A percentile compares a stretch with the other conserved stretches of the same genome.
Conservation (phyloP, 2,888 invertebrate genomes). For the Dryocosmus kuriphilus region DNA sequence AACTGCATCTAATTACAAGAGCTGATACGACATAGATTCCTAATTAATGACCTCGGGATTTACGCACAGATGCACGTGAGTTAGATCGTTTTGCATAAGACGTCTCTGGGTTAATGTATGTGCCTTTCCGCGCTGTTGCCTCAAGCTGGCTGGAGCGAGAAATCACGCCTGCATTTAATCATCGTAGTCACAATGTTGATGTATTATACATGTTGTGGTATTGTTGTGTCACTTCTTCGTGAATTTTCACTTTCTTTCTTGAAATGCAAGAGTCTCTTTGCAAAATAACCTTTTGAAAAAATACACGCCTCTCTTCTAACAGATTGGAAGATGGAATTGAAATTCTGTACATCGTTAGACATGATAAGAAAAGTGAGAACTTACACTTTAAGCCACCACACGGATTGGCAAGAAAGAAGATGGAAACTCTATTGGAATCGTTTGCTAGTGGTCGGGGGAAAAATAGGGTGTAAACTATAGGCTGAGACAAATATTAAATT, state of each 20-base stretch:
- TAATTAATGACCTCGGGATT: constrained; percentile 76
- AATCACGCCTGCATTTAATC: constrained; percentile 30
- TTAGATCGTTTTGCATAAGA: constrained; percentile 71
- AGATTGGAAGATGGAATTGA: too few species aligned
- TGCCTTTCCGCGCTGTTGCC: constrained; percentile 56
- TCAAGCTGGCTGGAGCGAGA: constrained; percentile 33
- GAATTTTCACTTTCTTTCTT: neutral
- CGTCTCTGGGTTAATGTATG: constrained; percentile 66
- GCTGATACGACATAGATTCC: constrained; percentile 73
- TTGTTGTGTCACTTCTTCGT: neutral
- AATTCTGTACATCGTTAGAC: too few species aligned
- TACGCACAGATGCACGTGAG: constrained; percentile 74
- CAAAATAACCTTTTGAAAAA: too few species aligned
- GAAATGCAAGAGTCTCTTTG: neutral
- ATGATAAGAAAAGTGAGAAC: too few species aligned
- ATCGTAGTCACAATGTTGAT: constrained; percentile 8
- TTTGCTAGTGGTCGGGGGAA: too few species aligned
- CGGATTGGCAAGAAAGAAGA: too few species aligned
- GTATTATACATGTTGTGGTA: neutral
- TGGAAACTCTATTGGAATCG: too few species aligned
- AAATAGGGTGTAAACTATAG: too few species aligned
- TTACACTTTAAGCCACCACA: too few species aligned
- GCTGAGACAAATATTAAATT: too few species aligned
- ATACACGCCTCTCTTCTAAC: too few species aligned
- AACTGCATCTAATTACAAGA: constrained; percentile 77